Evolutionary conservation across 1,140 invertebrate genomes (phyloP), one percentile per base, ranked within the genome.

Genomic region (Drosophila albomicans): DNA sequence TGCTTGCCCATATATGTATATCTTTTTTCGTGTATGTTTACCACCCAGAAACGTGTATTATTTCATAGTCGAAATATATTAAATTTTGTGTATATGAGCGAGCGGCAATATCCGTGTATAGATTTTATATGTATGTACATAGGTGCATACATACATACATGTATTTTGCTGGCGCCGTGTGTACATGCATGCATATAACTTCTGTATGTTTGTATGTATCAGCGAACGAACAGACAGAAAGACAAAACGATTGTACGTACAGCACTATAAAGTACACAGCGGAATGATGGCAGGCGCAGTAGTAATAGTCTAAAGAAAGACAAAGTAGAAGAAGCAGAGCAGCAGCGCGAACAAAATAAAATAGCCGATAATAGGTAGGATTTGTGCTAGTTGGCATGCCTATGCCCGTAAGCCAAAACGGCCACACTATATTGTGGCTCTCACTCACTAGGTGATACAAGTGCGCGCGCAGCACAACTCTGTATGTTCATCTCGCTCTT

Each of bases 301-400:
- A 79, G 75, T 79, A 86, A 86, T 87, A 87, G 82, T 79, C 71
- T 87, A 86, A 87, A 82, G 81, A 75, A 84, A 84, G 74, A 84
- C 70, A 69, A 88, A 35, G 51, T 85, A 68, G 61, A 87, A 87
- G 84, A 86, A 75, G 82, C 81, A 87, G 71, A 75, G 82, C 81
- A 87, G 71, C 73, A 82, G 51, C 35, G 66, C 56, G 78, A 90
- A 90, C 85, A 89, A 89, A 89, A 89, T 85, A 90, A 81, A 90
- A 85, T 90, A 85, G 81, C 74, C 85, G 81, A 89, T 87, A 89
- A 87, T 84, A 87, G 63, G 69, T 73, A 73, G 56, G 70, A 73
- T 73, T 73, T 68, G 64, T 73, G 56, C 57, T 69, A 76, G 82
- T 86, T 81, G 78, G 68, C 67, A 79, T 57, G 70, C 57, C 71